phyloP scores from a whole-genome alignment of 2,888 invertebrate genomes.

The Drosophila ustulata region DNA sequence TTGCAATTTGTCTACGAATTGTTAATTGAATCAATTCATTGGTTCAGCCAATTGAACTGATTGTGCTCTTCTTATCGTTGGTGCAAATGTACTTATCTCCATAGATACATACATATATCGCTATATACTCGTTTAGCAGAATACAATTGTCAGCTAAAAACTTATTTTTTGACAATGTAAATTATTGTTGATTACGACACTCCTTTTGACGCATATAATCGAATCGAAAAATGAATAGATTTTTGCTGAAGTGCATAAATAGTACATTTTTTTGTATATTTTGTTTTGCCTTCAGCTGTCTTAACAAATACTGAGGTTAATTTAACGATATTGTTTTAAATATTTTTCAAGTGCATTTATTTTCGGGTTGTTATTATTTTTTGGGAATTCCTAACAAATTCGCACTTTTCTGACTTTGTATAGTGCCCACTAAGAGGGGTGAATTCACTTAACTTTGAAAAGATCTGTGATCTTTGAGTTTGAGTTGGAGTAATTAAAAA shows the following conservation, averaged over 20 bases:
- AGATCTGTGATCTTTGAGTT: background rate
- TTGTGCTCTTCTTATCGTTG: background rate
- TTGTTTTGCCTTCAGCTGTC: background rate
- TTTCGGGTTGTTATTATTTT: too few species aligned
- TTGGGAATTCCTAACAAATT: too few species aligned
- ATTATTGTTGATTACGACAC: background rate
- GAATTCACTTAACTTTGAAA: background rate
- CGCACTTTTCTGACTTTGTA: too few species aligned
- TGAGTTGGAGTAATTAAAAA: background rate
- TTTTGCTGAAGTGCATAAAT: background rate
- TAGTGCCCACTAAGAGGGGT: background rate
- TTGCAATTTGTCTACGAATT: conserved; percentile 9
- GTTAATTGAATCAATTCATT: conserved; percentile 24
- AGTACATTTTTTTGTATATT: background rate
- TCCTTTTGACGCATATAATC: background rate
- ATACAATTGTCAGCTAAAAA: background rate
- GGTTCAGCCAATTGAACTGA: conserved; percentile 11
- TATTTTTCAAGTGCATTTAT: too few species aligned
- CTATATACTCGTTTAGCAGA: background rate
- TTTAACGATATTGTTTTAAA: too few species aligned
- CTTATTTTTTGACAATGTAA: background rate
- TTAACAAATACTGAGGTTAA: too few species aligned
- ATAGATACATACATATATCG: background rate
- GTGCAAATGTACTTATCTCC: conserved; percentile 6
- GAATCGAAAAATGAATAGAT: background rate